phyloP scores from a whole-genome alignment of 2,113 vertebrate genomes.

The pig (Sus scrofa) region DNA sequence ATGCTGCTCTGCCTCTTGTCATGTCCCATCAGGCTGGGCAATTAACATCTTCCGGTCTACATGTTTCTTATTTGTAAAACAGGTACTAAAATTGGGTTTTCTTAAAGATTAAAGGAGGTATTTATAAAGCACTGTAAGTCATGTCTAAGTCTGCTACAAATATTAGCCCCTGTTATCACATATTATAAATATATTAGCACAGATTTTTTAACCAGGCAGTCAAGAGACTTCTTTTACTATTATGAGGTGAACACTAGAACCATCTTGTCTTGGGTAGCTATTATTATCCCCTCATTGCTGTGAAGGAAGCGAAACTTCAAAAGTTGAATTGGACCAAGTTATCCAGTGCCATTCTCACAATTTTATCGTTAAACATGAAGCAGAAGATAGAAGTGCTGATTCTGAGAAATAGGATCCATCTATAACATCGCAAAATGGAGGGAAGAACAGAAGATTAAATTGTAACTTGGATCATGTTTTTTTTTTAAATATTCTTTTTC shows the following conservation, averaged over 20 bases:
- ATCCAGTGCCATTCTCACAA: constrained; percentile 45
- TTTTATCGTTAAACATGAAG: constrained; percentile 64
- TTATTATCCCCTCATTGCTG: not conserved
- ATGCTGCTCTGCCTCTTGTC: not conserved
- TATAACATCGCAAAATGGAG: constrained; percentile 49
- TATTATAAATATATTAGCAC: not conserved
- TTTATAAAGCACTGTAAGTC: not conserved
- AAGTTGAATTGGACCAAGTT: constrained; percentile 62
- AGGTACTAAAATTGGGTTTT: not conserved
- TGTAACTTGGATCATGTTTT: constrained; percentile 64
- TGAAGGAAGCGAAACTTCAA: constrained; percentile 55
- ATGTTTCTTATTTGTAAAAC: not conserved
- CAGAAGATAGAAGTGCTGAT: constrained; percentile 66
- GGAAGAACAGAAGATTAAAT: constrained; percentile 70
- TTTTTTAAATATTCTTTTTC: constrained; percentile 61
- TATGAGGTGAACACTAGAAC: not conserved
- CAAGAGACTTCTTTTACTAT: not conserved
- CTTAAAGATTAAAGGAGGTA: not conserved
- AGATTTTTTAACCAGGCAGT: not conserved
- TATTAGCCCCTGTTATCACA: not conserved
- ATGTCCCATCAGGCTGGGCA: too few relatives aligned
- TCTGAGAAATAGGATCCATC: constrained; percentile 58
- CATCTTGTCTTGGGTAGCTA: not conserved
- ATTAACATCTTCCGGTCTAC: not conserved
- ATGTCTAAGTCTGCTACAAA: not conserved